Percentiles rank a stretch among this genome's conserved stretches.
phyloP scores from a whole-genome alignment of 2,113 vertebrate genomes.

The Indicator maculatus region DNA sequence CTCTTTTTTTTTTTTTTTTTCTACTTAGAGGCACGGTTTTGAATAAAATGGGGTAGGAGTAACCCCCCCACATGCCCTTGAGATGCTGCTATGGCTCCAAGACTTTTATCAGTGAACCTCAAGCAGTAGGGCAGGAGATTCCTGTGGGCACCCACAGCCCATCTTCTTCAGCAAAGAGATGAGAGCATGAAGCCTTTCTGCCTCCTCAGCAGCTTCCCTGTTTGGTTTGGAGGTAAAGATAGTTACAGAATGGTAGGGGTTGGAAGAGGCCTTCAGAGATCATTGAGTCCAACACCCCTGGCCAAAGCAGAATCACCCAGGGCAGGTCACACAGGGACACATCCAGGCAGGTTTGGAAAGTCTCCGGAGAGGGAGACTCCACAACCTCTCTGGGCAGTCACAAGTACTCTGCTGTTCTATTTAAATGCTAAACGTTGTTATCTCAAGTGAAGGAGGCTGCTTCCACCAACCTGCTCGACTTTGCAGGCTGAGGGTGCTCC shows the following conservation, averaged over 20 bases:
- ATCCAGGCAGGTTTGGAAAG: too few relatives aligned
- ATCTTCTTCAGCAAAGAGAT: background rate
- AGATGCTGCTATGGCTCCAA: background rate
- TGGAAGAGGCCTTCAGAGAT: too few relatives aligned
- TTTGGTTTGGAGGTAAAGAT: too few relatives aligned
- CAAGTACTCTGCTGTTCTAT: too few relatives aligned
- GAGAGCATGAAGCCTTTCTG: fast-evolving
- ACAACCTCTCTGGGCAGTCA: too few relatives aligned
- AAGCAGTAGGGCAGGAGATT: background rate
- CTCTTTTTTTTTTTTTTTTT: background rate
- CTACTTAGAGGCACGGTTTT: background rate
- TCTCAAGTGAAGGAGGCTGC: background rate
- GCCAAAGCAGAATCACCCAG: too few relatives aligned
- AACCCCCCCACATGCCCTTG: background rate
- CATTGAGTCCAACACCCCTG: too few relatives aligned
- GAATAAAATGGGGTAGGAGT: background rate
- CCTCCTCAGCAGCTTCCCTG: background rate
- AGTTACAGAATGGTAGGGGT: too few relatives aligned
- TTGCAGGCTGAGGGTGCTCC: background rate
- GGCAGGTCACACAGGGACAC: too few relatives aligned
- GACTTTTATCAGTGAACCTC: background rate
- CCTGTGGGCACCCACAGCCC: background rate
- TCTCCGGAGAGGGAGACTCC: too few relatives aligned
- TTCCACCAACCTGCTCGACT: background rate
- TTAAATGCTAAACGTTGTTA: background rate